phyloP scores from a whole-genome alignment of 2,888 invertebrate species.

The Baronia brevicornis region DNA sequence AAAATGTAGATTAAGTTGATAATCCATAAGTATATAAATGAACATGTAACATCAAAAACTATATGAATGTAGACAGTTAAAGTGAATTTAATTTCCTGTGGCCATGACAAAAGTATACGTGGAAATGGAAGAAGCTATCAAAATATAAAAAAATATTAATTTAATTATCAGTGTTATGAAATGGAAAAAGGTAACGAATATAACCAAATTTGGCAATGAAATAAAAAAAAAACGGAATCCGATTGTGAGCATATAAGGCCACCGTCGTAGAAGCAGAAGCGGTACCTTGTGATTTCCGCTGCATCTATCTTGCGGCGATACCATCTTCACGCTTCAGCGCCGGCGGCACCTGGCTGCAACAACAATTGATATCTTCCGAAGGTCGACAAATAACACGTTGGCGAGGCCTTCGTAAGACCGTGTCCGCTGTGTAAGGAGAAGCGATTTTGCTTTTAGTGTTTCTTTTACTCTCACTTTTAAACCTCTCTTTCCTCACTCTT shows the following conservation, averaged over 20 bases:
- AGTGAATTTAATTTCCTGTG: too few species aligned
- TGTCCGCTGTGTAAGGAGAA: not conserved
- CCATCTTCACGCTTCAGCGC: conserved; percentile 52
- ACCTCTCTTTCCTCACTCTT: too few species aligned
- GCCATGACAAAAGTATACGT: too few species aligned
- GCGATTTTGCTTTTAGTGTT: conserved; percentile 8
- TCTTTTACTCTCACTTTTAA: too few species aligned
- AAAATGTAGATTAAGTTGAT: too few species aligned
- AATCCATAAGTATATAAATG: too few species aligned
- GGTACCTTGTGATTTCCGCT: conserved; percentile 26
- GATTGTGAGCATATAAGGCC: conserved; percentile 2
- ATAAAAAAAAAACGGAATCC: too few species aligned
- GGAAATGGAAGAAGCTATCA: too few species aligned
- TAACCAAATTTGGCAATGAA: conserved; percentile 4
- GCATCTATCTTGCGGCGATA: conserved; percentile 42
- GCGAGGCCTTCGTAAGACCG: conserved; percentile 7
- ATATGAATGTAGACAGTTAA: too few species aligned
- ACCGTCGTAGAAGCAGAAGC: conserved; percentile 6
- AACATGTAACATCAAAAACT: too few species aligned
- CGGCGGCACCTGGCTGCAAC: conserved; percentile 28
- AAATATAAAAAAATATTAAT: too few species aligned
- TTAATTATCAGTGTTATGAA: too few species aligned
- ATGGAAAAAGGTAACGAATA: not conserved
- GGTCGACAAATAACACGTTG: conserved; percentile 60
- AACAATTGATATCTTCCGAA: conserved; percentile 71